Evolutionary conservation across 2,797 vertebrate genomes (phyloP), one percentile per base, ranked within the genome.

Genomic region (Eospalax fontanierii): DNA sequence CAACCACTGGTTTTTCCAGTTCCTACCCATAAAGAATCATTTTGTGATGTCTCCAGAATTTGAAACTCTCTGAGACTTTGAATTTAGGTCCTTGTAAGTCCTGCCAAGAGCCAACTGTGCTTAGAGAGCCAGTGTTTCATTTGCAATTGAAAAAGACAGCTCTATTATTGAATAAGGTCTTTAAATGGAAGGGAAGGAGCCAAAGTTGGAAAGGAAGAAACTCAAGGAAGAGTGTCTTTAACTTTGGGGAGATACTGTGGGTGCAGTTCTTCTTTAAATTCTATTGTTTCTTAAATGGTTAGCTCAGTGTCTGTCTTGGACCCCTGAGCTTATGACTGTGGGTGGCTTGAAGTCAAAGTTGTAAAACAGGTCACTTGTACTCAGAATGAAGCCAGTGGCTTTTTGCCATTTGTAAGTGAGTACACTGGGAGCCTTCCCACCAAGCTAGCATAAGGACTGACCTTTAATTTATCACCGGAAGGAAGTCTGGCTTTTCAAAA

Each of bases 351-450:
- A 90, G 78, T 94, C 86, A 85, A 73, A 74, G 21, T 70, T 91
- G 59, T 94, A 91, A 97, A 93, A 63, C 88, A 93, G 88, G 90
- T 95, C 88, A 79, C 84, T 94, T 78, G 54, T 61, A 91, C 81
- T 75, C 68, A 35, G 54, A 76, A 85, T 87, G 74, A 75, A 93
- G 96, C 95, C 91, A 33, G 61, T 83, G 93, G 93, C 93, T 96
- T 94, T 46, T 87, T 97, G 97, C 96, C 95, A 98, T 97, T 98
- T 97, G 95, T 89, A 97, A 98, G 93, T 82, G 95, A 98, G 94
- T 97, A 61, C 87, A 95, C 83, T 82, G 79, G 88, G 87, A 83
- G 61, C 84, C 75, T 91, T 85, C 73, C 40, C 8, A 54, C 90
- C 85, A 96, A 96, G 91, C 91, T 68, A 68, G 94, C 83, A 89